These are phyloP conservation scores for Charadrius vociferus DNA, from an alignment of 2,113 vertebrate genomes.

Conservation along the genomic window DNA sequence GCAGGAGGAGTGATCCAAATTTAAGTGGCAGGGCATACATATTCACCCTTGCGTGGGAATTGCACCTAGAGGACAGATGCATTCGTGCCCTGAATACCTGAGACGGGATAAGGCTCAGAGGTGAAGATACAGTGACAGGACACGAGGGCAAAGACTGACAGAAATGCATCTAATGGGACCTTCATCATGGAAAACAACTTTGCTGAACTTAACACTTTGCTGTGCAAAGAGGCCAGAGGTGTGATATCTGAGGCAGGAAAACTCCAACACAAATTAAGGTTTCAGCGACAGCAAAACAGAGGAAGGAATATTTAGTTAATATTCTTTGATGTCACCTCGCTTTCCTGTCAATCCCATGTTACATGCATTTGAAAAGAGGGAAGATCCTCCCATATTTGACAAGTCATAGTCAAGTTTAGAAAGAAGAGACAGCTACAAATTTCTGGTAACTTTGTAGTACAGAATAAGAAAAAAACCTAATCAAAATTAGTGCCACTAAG, in stretches of 20 bases:
- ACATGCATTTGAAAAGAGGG: neutral
- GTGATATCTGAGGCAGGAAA: neutral
- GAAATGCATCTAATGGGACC: neutral
- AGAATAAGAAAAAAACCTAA: neutral
- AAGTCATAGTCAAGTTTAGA: accelerated
- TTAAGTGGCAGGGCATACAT: neutral
- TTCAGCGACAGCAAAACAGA: neutral
- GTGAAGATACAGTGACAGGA: neutral
- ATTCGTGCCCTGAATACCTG: neutral
- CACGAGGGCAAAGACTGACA: neutral
- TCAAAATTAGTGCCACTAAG: neutral
- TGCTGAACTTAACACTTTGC: neutral
- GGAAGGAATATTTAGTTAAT: neutral
- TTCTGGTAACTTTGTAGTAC: neutral
- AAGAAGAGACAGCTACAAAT: neutral
- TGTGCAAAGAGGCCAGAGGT: neutral
- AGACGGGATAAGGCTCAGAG: neutral
- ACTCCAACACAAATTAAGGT: neutral
- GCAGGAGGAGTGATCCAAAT: neutral
- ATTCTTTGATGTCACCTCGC: neutral
- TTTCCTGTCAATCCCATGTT: accelerated
- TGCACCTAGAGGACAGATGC: neutral
- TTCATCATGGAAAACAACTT: neutral
- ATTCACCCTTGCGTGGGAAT: neutral
- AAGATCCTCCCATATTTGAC: neutral